Evolutionary conservation across 2,113 vertebrate species (phyloP), one percentile per base, ranked within the genome.

Genomic region (Pungitius pungitius): DNA sequence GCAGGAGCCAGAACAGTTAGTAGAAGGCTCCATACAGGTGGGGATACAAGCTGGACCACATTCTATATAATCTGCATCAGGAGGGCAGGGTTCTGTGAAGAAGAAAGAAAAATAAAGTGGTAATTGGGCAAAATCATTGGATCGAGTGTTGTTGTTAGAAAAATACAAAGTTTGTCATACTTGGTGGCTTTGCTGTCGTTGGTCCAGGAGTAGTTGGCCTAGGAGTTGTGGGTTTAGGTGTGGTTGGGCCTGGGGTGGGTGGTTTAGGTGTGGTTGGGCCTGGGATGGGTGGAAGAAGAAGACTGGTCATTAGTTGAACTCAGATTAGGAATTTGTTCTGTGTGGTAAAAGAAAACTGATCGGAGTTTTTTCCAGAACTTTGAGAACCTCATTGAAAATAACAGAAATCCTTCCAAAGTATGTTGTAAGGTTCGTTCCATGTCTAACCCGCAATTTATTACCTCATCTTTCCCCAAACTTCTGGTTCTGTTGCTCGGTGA

Each of bases 41-140:
- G 88, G 93, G 3, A 85, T 91, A 61, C 93, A 95, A 64, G 91
- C 76, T 43, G 91, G 91, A 27, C 92, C 92, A 8, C 93, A 95
- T 1, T 73, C 70, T 5, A 93, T 88, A 0, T 91, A 92, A 26
- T 93, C 93, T 24, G 94, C 86, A 66, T 94, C 64, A 47, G 89
- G 85, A 22, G 87, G 90, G 30, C 92, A 93, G 10, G 39, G 83
- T 8, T 85, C 92, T 94, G 81, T 51, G 40, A 3, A 27, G 56
- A 10, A 51, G 54, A 59, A 33, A 54, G 3, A 47, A 30, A 14
- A 52, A 57, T 9, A 1, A 71, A 30, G 17, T 13, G 6, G 1
- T 70, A 35, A 8, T 15, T 40, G 4, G 13, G 4, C 3, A 1
- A 51, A n/a, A 55, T 27, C 11, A 7, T 60, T 18, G 15, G 5